Conservation (phyloP, 2,888 invertebrate genomes). For the Meganola albula region DNA sequence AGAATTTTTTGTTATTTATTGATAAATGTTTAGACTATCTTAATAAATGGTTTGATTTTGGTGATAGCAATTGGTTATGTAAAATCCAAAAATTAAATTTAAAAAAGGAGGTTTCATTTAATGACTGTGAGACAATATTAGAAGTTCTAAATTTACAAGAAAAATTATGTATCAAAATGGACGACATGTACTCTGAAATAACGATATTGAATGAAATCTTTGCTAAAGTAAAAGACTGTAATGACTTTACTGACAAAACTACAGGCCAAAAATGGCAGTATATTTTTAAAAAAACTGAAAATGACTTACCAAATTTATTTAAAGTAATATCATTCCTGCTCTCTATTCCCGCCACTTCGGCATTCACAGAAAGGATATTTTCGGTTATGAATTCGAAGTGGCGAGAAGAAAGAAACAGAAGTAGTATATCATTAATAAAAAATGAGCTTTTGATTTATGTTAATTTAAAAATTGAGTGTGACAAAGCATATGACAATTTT, state of each 20-base stretch:
- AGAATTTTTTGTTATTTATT: not conserved
- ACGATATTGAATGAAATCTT: not conserved
- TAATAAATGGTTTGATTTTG: not conserved
- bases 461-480: constrained; percentile 6
- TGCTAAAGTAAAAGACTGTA: constrained; percentile 6
- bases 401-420: constrained; percentile 16
- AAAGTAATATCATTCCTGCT: constrained; percentile 4
- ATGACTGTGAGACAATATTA: not conserved
- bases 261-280: constrained; percentile 6
- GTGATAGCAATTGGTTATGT: not conserved
- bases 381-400: constrained; percentile 14
- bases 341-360: constrained; percentile 7
- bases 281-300: constrained; percentile 7
- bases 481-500: no score
- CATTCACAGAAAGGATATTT: constrained; percentile 11
- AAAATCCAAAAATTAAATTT: not conserved
- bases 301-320: constrained; percentile 8
- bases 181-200: not conserved
- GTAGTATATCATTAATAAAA: constrained; percentile 12
- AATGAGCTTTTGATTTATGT: constrained; percentile 12
- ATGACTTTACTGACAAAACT: constrained; percentile 6
- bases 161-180: constrained; percentile 1
- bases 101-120: not conserved
- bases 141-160: constrained; percentile 1
- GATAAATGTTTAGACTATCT: constrained; percentile 5